Conservation (phyloP, 2,888 invertebrate genomes). For the Chloroclystis v-ata region DNA sequence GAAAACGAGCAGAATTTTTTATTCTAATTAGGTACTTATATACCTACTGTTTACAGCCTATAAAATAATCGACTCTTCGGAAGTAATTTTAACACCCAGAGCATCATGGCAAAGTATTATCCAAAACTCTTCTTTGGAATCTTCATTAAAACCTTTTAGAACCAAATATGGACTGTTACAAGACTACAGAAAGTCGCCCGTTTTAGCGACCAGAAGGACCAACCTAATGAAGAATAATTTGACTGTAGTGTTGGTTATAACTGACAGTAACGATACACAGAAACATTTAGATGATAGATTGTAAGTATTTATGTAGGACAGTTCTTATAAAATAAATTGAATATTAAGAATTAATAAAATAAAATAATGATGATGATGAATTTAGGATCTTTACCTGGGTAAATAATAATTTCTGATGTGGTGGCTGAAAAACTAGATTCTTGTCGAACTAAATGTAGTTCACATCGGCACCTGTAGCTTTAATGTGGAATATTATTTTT, state of each 20-base stretch:
- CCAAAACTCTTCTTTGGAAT: slow-evolving; percentile 4
- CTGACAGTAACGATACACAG: slow-evolving; percentile 60
- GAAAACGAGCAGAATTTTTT: too few relatives aligned
- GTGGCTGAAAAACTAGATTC: too few relatives aligned
- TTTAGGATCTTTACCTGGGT: too few relatives aligned
- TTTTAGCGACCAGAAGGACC: slow-evolving; percentile 45
- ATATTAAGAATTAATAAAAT: too few relatives aligned
- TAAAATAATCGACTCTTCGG: slow-evolving; percentile 47
- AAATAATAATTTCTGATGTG: too few relatives aligned
- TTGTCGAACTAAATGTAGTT: too few relatives aligned
- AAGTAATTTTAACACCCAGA: slow-evolving; percentile 47
- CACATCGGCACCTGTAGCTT: too few relatives aligned
- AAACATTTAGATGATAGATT: slow-evolving; percentile 60
- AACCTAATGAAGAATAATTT: slow-evolving; percentile 47
- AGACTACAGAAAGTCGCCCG: slow-evolving; percentile 47
- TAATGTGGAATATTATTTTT: too few relatives aligned
- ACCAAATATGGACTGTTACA: slow-evolving; percentile 40
- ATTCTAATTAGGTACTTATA: too few relatives aligned
- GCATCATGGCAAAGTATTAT: slow-evolving; percentile 40
- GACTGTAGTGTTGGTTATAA: slow-evolving; percentile 59
- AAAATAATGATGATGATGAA: too few relatives aligned
- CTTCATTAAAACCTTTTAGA: background rate
- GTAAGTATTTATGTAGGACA: too few relatives aligned
- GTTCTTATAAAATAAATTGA: too few relatives aligned
- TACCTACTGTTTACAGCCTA: slow-evolving; percentile 62